Evolutionary conservation across 2,797 vertebrate species (phyloP).

Genomic region (Cossypha polioptera): DNA sequence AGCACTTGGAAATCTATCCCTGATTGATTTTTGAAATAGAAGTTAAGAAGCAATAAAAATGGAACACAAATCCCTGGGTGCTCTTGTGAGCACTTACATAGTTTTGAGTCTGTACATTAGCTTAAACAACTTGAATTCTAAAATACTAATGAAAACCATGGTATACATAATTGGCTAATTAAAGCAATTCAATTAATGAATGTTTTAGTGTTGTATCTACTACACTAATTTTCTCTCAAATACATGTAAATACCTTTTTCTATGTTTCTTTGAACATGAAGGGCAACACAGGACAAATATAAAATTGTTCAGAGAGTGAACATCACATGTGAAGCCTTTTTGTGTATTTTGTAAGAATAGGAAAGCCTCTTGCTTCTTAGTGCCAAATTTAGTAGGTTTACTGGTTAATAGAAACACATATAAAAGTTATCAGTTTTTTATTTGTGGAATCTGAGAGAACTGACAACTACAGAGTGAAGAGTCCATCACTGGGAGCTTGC

Average conservation of each 20-base stretch:
- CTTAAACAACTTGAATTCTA: conserved; percentile 1
- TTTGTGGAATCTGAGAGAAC: not conserved
- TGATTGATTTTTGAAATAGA: not conserved
- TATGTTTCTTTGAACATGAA: not conserved
- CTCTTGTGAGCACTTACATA: not conserved
- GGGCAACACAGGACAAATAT: not conserved
- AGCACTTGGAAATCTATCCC: not conserved
- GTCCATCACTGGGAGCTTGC: not conserved
- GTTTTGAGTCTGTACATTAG: not conserved
- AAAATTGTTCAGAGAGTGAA: not conserved
- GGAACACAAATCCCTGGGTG: not conserved
- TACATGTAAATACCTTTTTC: not conserved
- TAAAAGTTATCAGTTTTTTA: not conserved
- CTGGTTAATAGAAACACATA: not conserved
- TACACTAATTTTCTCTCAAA: not conserved
- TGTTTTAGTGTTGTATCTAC: conserved; percentile 2
- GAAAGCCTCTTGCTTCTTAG: not conserved
- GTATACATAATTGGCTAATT: not conserved
- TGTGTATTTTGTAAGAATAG: not conserved
- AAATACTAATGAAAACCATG: conserved; percentile 1
- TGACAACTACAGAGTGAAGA: not conserved
- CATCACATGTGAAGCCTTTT: not conserved
- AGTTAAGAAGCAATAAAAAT: conserved; percentile 1
- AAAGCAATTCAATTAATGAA: conserved; percentile 35
- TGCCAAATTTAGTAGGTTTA: not conserved